Evolutionary conservation across 2,797 vertebrate genomes (phyloP).

Genomic region (Prionace glauca): DNA sequence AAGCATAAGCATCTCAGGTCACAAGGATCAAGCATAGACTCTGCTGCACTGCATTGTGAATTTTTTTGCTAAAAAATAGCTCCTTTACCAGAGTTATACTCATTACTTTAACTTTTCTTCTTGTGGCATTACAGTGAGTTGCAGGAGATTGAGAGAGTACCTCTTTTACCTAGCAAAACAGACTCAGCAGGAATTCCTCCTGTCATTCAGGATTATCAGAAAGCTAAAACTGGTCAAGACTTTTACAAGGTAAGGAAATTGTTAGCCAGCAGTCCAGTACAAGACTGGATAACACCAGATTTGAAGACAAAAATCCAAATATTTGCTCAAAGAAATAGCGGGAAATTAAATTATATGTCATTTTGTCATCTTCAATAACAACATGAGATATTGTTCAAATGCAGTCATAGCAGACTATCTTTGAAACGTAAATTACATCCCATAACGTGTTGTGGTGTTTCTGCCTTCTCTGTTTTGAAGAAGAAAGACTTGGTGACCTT

Average conservation of each 20-base stretch:
- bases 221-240: constrained; percentile 25
- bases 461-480: not conserved
- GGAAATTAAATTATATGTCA: not conserved
- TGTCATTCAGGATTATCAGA: constrained; percentile 31
- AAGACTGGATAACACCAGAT: not conserved
- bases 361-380: not conserved
- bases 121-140: constrained; percentile 5
- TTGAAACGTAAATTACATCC: not conserved
- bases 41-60: not conserved
- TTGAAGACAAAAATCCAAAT: not conserved
- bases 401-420: not conserved
- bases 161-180: constrained; percentile 2
- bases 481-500: not conserved
- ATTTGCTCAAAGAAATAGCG: not conserved
- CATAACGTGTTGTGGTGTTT: not conserved
- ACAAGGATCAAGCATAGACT: not conserved
- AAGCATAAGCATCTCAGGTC: not conserved
- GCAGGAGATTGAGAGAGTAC: constrained; percentile 34
- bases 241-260: constrained; percentile 33
- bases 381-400: not conserved
- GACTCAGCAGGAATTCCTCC: not conserved
- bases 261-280: not conserved
- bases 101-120: not conserved
- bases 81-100: not conserved
- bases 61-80: not conserved